Conservation (phyloP, 1,140 invertebrate species). For the Cherax quadricarinatus region DNA sequence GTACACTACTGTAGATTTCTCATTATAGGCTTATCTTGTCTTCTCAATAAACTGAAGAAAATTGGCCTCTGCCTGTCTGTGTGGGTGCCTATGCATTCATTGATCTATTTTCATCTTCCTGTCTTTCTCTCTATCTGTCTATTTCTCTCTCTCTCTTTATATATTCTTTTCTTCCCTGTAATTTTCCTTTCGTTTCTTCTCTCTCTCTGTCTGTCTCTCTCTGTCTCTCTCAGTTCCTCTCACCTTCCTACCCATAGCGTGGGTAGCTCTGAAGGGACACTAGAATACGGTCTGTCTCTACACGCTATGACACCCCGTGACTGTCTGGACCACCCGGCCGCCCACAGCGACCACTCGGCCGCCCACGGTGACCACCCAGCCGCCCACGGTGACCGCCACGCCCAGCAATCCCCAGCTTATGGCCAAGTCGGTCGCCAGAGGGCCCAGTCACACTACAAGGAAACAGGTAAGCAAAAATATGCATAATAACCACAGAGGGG, state of each 20-base stretch:
- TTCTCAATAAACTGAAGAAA: too few relatives aligned
- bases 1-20: too few relatives aligned
- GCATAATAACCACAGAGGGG: too few relatives aligned
- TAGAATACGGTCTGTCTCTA: constrained; percentile 63
- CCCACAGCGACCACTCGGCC: constrained; percentile 22
- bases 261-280: constrained; percentile 62
- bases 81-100: too few relatives aligned
- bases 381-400: constrained; percentile 40
- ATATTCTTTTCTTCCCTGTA: constrained; percentile 4
- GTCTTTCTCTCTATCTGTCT: neutral
- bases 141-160: constrained; percentile 14
- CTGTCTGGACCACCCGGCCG: constrained; percentile 52
- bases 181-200: constrained; percentile 6
- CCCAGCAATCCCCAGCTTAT: constrained; percentile 47
- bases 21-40: too few relatives aligned
- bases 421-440: constrained; percentile 45
- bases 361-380: constrained; percentile 22
- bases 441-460: constrained; percentile 57
- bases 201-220: constrained; percentile 46
- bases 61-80: too few relatives aligned
- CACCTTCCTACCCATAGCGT: constrained; percentile 44
- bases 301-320: constrained; percentile 58
- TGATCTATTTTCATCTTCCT: neutral
- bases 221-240: constrained; percentile 47
- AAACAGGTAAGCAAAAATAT: constrained; percentile 24